Percentiles rank a stretch among this genome's conserved stretches.
Conservation (phyloP, 2,113 vertebrate genomes). For the Gasterosteus nipponicus region DNA sequence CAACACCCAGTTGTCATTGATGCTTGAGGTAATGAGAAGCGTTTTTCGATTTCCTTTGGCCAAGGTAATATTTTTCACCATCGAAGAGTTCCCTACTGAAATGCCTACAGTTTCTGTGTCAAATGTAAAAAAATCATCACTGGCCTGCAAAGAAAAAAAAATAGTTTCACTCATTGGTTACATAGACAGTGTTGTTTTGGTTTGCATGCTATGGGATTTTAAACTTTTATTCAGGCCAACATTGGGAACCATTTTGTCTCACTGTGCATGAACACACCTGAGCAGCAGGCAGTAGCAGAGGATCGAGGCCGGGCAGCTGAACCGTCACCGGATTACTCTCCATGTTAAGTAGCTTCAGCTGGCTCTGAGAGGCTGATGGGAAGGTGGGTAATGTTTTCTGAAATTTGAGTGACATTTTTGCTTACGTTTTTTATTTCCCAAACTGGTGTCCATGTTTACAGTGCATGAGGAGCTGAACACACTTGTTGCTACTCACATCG, state of each 20-base stretch:
- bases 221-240: neutral
- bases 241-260: neutral
- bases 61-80: fast-evolving
- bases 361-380: slow-evolving; percentile 78
- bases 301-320: neutral
- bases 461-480: neutral
- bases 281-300: slow-evolving; percentile 42
- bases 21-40: slow-evolving; percentile 66
- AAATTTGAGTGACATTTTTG: slow-evolving; percentile 6
- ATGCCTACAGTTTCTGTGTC: slow-evolving; percentile 25
- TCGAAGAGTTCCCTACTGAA: fast-evolving
- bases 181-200: neutral
- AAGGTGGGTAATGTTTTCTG: slow-evolving; percentile 90
- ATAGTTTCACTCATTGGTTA: neutral
- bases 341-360: slow-evolving; percentile 90
- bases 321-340: slow-evolving; percentile 55
- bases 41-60: slow-evolving; percentile 67
- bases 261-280: slow-evolving; percentile 54
- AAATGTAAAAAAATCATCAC: slow-evolving; percentile 69
- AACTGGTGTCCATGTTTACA: neutral
- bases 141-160: slow-evolving; percentile 74
- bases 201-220: neutral
- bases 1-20: fast-evolving
- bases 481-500: slow-evolving; percentile 86
- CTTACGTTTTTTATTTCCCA: neutral